These are phyloP conservation scores for Paralvinella palmiformis DNA, from an alignment of 1,140 invertebrate species.

Conservation along the genomic window DNA sequence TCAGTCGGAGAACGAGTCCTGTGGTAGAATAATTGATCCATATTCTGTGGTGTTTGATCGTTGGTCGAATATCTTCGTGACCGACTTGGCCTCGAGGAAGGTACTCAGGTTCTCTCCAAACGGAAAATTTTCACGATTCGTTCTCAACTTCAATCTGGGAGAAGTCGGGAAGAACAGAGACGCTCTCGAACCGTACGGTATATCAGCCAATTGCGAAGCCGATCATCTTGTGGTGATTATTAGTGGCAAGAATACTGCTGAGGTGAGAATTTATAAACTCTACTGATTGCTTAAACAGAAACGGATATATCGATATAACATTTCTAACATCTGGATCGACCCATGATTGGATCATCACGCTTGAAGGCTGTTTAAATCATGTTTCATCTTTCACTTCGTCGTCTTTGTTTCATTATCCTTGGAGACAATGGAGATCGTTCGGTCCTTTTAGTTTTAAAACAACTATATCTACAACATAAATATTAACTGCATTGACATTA, in stretches of 20 bases:
- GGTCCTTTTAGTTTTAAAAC: no score
- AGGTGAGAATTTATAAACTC: background rate
- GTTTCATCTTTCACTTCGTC: no score
- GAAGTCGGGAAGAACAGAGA: background rate
- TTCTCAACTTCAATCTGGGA: slow-evolving; percentile 7
- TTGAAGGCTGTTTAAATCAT: no score
- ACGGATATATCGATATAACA: no score
- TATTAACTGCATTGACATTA: no score
- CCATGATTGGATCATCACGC: no score
- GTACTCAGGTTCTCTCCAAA: background rate
- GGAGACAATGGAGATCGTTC: no score
- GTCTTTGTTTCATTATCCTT: no score
- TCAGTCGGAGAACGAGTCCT: background rate
- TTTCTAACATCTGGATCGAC: no score
- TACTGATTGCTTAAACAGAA: background rate
- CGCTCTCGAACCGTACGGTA: background rate
- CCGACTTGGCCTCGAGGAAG: background rate
- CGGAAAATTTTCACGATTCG: background rate
- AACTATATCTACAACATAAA: no score
- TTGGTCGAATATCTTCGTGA: background rate
- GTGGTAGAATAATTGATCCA: background rate
- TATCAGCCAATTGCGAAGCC: background rate
- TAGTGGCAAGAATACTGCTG: background rate
- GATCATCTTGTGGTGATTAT: slow-evolving; percentile 2
- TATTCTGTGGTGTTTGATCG: background rate